Percentiles rank a stretch among this genome's conserved stretches.
phyloP scores from a whole-genome alignment of 2,888 invertebrate species.

The Papilio gigon region DNA sequence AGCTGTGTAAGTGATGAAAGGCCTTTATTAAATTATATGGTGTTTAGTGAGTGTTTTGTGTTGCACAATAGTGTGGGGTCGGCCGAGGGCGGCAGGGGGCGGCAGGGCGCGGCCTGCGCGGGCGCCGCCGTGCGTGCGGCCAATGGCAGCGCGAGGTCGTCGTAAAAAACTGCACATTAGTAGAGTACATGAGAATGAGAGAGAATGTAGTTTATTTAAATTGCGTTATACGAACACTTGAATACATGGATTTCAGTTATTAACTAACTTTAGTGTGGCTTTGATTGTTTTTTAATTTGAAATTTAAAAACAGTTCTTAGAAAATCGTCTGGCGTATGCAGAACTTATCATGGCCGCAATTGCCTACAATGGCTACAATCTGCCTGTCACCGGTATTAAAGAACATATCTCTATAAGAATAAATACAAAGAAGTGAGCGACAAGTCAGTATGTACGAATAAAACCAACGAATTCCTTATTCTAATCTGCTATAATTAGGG shows the following conservation, averaged over 20 bases:
- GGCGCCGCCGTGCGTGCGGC: constrained; percentile 45
- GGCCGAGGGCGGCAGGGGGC: background rate
- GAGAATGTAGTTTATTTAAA: background rate
- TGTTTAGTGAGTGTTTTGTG: background rate
- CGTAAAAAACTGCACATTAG: constrained; percentile 22
- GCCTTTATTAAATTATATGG: background rate
- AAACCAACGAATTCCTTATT: constrained; percentile 23
- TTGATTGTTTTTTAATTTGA: background rate
- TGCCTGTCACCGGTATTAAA: no score
- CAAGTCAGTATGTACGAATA: constrained; percentile 1
- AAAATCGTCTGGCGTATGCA: no score
- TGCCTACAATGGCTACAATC: no score
- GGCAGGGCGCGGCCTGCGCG: constrained; percentile 59
- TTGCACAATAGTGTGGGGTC: constrained; percentile 18
- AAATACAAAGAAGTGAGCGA: no score
- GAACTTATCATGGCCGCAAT: no score
- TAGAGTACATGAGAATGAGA: background rate
- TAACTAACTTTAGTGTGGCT: no score
- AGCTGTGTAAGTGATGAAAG: background rate
- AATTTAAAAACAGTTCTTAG: no score
- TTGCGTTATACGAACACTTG: background rate
- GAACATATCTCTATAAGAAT: no score
- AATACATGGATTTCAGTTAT: no score
- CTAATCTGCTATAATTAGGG: constrained; percentile 13
- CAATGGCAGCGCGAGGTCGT: constrained; percentile 31